Evolutionary conservation across 2,888 invertebrate species (phyloP).

Genomic region (Agriopis leucophaearia): DNA sequence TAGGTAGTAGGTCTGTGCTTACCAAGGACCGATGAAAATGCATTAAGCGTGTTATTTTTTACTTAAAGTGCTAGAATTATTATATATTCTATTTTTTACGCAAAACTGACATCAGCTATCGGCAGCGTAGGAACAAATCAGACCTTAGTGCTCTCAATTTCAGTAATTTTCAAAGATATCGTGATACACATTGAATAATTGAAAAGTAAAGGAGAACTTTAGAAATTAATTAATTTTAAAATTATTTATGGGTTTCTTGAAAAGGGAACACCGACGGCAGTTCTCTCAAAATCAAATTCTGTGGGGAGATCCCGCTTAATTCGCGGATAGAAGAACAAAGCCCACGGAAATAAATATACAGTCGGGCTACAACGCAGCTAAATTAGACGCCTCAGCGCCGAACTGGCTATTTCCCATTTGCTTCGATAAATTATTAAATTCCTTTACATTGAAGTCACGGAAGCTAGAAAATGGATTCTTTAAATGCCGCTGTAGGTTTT

Average conservation of each 20-base stretch:
- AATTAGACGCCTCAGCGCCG: slow-evolving; percentile 61
- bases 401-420: slow-evolving; percentile 65
- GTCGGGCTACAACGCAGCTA: slow-evolving; percentile 61
- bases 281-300: slow-evolving; percentile 28
- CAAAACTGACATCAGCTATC: too few relatives aligned
- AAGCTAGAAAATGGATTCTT: slow-evolving; percentile 30
- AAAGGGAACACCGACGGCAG: background rate
- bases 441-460: slow-evolving; percentile 47
- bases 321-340: slow-evolving; percentile 84
- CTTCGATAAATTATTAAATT: slow-evolving; percentile 68
- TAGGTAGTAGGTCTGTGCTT: too few relatives aligned
- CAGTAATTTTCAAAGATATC: too few relatives aligned
- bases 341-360: slow-evolving; percentile 80
- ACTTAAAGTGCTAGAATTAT: too few relatives aligned
- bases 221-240: too few relatives aligned
- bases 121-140: too few relatives aligned
- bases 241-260: background rate
- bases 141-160: too few relatives aligned
- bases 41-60: too few relatives aligned
- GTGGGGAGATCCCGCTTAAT: slow-evolving; percentile 67
- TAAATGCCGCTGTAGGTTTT: background rate
- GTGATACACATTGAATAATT: too few relatives aligned
- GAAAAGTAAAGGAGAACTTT: too few relatives aligned
- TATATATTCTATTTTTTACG: too few relatives aligned
- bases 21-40: too few relatives aligned